These are phyloP conservation scores for Orbicella faveolata DNA, from an alignment of 64 coral and sea anemone species.

Conservation along the genomic window DNA sequence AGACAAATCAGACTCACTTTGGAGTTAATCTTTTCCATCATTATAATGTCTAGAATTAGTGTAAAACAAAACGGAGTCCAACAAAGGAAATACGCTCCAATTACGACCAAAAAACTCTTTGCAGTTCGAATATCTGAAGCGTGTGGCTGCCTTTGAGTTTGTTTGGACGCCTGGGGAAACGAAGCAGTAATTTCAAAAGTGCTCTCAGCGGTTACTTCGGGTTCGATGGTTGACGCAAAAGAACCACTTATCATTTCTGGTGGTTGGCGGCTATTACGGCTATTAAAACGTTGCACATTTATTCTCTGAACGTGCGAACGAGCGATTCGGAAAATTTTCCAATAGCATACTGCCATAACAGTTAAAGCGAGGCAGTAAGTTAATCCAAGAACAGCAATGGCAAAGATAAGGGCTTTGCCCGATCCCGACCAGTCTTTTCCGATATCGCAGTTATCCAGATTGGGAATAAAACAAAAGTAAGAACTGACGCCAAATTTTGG, in stretches of 20 bases:
- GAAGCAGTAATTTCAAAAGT: background rate
- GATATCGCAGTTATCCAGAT: conserved; percentile 51
- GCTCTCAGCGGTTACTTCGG: background rate
- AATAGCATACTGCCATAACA: conserved; percentile 52
- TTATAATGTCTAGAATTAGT: conserved; percentile 27
- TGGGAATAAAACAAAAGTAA: conserved; percentile 63
- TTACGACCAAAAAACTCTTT: conserved; percentile 51
- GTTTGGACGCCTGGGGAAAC: background rate
- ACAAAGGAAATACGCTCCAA: conserved; percentile 51
- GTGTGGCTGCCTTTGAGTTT: background rate
- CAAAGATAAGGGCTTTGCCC: conserved; percentile 13
- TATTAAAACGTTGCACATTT: background rate
- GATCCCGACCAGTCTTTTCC: conserved; percentile 57
- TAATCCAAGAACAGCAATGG: conserved; percentile 48
- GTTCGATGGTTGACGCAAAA: background rate
- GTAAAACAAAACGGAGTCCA: conserved; percentile 65
- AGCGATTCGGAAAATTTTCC: conserved; percentile 60
- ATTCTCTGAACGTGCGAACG: conserved; percentile 48
- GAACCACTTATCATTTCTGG: background rate
- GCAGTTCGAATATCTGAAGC: conserved; percentile 54
- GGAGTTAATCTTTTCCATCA: background rate
- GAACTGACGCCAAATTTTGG: conserved; percentile 64
- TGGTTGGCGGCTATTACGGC: background rate
- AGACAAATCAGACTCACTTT: conserved; percentile 44
- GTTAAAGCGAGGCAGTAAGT: conserved; percentile 44